These are phyloP conservation scores for Hofmannophila pseudospretella DNA, from an alignment of 2,888 invertebrate species.

Conservation along the genomic window DNA sequence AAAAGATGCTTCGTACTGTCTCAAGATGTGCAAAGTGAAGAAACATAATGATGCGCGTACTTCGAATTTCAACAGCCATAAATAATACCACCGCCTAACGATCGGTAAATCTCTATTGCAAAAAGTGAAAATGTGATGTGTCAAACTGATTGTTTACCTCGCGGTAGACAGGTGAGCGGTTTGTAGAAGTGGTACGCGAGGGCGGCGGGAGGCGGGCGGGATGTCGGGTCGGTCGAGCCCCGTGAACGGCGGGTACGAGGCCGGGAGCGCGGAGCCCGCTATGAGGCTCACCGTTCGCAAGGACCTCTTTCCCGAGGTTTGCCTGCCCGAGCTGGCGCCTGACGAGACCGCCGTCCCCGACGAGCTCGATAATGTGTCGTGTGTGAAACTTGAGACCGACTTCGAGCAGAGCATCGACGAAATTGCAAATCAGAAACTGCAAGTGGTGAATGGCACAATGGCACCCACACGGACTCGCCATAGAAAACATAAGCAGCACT, in stretches of 20 bases:
- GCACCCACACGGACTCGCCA: slow-evolving; percentile 54
- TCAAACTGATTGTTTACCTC: slow-evolving; percentile 78
- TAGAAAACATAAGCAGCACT: slow-evolving; percentile 64
- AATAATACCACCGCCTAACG: slow-evolving; percentile 51
- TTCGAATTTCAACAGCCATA: slow-evolving; percentile 54
- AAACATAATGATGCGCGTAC: slow-evolving; percentile 57
- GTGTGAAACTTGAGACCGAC: slow-evolving; percentile 71
- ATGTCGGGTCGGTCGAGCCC: slow-evolving; percentile 74
- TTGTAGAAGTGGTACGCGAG: slow-evolving; percentile 70
- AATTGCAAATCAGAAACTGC: slow-evolving; percentile 59
- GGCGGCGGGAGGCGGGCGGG: slow-evolving; percentile 72
- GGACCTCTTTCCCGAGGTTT: slow-evolving; percentile 66
- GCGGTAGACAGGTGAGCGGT: slow-evolving; percentile 72
- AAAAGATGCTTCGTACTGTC: slow-evolving; percentile 71
- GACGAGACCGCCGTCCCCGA: slow-evolving; percentile 41
- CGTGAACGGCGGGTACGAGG: slow-evolving; percentile 69
- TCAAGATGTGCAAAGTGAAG: slow-evolving; percentile 63
- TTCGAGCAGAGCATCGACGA: slow-evolving; percentile 74
- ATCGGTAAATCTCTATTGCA: slow-evolving; percentile 55
- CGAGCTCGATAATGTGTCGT: slow-evolving; percentile 49
- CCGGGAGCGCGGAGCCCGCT: slow-evolving; percentile 43
- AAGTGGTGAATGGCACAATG: slow-evolving; percentile 52
- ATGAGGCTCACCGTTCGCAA: slow-evolving; percentile 70
- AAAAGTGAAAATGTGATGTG: slow-evolving; percentile 79
- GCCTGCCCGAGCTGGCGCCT: slow-evolving; percentile 39